Evolutionary conservation across 2,113 vertebrate genomes (phyloP), one percentile per base, ranked within the genome.

Genomic region (Mesocricetus auratus): DNA sequence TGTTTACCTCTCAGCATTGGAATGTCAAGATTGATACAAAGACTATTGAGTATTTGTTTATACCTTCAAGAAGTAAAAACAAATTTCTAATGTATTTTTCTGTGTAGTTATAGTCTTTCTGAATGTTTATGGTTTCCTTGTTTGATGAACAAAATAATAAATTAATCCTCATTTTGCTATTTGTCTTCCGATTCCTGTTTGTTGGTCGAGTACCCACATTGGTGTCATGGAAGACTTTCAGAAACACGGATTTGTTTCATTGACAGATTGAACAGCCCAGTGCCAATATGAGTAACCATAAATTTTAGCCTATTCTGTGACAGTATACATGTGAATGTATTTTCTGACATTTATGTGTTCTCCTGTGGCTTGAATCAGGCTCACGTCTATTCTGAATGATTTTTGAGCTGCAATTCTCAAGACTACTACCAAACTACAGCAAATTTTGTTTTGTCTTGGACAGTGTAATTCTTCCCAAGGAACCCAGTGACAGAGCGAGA

Each of bases 61-160:
- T 22, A 24, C 24, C 7, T 73, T 60, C 79, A 15, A 58, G 19
- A 81, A n/a, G 13, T 4, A 64, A 83, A 86, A 56, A 21, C 4
- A 33, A 50, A 82, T 62, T 73, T 88, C 26, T n/a, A 58, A 50
- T 85, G 2, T 60, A 91, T 77, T 86, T 22, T 50, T 31, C 73
- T 94, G 15, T 7, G 56, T 85, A 95, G 3, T 36, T 79, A 71
- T 11, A 75, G 77, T 21, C 45, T 89, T 93, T 94, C 56, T 95
- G 39, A 73, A 62, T 31, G 39, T 81, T n/a, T 0, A 0, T 8
- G 0, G 39, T 66, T 94, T 74, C 31, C 12, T 8, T 58, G 17
- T 89, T 78, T 42, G 21, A 47, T 62, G 78, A 42, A 89, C 60
- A 82, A 26, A 50, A 2, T 10, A 71, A 5, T 31, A 39, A 88